Base-by-base conservation (phyloP, 2,113 vertebrate genomes). In the Orycteropus afer region DNA sequence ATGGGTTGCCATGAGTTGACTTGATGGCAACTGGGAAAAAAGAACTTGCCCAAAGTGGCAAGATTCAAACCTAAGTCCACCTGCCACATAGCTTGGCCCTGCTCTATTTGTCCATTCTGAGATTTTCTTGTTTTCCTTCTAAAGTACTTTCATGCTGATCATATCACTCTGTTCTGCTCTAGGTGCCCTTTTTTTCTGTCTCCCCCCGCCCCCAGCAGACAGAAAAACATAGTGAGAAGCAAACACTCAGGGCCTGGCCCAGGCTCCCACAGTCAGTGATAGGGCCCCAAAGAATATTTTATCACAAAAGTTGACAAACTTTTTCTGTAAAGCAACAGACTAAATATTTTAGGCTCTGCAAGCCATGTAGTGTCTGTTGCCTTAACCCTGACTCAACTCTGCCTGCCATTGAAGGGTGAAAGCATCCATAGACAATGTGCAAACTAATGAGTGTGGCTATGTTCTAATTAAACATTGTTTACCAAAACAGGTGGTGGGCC, bases 31-130 rank as follows among this genome's bases (percentile, higher is more conserved):
- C 37, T 71, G 3, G 67, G 22, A 22, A 40, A 71, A 22, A 71
- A 40, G 18, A 71, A 32, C 5, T n/a, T 77, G 37, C 20, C 40
- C 37, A 25, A 15, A 34, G 49, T 0, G 9, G 34, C 27, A 3
- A 22, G 76, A 8, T 3, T 14, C 2, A 45, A 15, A 34, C 40
- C 14, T 34, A 17, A 32, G 25, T 29, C 61, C 14, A 71, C 8
- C 5, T 34, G 1, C 25, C 51, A n/a, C 18, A 0, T 8, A 45
- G 13, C 49, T 45, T 0, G 0, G 18, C n/a, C 51, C 47, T 15
- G 9, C 13, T 22, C 37, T 3, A 0, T 0, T 0, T 34, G 29
- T 6, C 71, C 45, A 0, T 40, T 61, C 61, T 1, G 53, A 65
- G 3, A 9, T 45, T 53, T 34, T 20, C n/a, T 23, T 47, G 13